Base-by-base conservation (phyloP, 1,140 invertebrate genomes). In the Drosophila tropicalis region DNA sequence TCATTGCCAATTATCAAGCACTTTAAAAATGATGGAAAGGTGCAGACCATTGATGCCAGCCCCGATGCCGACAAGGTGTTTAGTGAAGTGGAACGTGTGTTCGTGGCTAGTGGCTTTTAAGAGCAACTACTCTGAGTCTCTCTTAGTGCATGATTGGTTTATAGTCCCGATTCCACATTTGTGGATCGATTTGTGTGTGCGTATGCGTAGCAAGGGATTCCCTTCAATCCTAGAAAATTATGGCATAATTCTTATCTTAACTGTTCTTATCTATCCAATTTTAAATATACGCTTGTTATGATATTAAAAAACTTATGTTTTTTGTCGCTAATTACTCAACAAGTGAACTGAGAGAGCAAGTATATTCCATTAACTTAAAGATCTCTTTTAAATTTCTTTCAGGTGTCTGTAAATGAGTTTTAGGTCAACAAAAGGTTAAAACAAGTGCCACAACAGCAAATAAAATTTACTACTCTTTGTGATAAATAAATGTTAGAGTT, bases 1-100 rank as follows among this genome's bases (percentile, higher is more conserved):
- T 98, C 98, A 0, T 94, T 98, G 93, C 98, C 98, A 1, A 99
- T 99, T 78, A 96, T 99, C 58, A 93, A 98, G 25, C 93, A 97
- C 92, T 99, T 98, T 83, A 94, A 96, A 32, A 83, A 94, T 25
- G 79, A 93, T 36, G 94, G 95, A 51, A 92, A 98, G 32, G 97
- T 99, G 1, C 94, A 94, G 67, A 95, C 94, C 82, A 94, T 99
- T 56, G 94, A 98, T 93, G 96, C 96, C 22, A 94, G 94, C 79
- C 93, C 93, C 39, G 83, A 93, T 17, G 94, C 95, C 1, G 94
- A 96, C 1, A 91, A 95, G 90, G 97, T 99, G 1, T 96, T 96
- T 76, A 76, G 93, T 36, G 93, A 90, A 7, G 90, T 91, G 39
- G 90, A 91, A 36, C 61, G 83, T 0, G 39, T 91, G 1, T 91